phyloP scores from a whole-genome alignment of 1,140 invertebrate genomes.

The Drosophila neocordata region DNA sequence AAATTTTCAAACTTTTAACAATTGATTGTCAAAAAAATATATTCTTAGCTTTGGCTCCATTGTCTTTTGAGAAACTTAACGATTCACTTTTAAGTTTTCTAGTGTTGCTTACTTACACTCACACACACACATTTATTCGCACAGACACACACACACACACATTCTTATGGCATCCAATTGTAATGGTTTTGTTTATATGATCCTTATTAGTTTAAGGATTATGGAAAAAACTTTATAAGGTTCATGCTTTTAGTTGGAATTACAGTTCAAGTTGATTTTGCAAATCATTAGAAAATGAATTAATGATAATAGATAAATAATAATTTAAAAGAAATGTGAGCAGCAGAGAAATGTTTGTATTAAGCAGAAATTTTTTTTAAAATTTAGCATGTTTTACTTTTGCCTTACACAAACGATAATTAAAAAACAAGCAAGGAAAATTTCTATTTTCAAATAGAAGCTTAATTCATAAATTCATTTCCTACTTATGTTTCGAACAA shows the following conservation, averaged over 20 bases:
- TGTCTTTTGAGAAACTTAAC: not conserved
- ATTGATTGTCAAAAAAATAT: conserved; percentile 32
- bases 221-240: not conserved
- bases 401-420: not conserved
- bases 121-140: not conserved
- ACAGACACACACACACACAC: not conserved
- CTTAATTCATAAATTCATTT: not conserved
- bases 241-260: not conserved
- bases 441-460: not conserved
- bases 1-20: not conserved
- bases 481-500: not conserved
- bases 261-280: not conserved
- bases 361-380: not conserved
- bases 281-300: not conserved
- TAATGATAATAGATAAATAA: not conserved
- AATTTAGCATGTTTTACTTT: conserved; percentile 2
- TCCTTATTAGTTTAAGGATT: not conserved
- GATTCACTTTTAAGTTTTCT: not conserved
- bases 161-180: not conserved
- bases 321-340: not conserved
- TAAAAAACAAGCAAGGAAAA: not conserved
- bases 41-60: not conserved
- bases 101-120: not conserved
- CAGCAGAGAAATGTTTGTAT: not conserved
- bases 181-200: not conserved